Base-by-base conservation (phyloP, 2,888 invertebrate genomes). In the Elysia crispata region DNA sequence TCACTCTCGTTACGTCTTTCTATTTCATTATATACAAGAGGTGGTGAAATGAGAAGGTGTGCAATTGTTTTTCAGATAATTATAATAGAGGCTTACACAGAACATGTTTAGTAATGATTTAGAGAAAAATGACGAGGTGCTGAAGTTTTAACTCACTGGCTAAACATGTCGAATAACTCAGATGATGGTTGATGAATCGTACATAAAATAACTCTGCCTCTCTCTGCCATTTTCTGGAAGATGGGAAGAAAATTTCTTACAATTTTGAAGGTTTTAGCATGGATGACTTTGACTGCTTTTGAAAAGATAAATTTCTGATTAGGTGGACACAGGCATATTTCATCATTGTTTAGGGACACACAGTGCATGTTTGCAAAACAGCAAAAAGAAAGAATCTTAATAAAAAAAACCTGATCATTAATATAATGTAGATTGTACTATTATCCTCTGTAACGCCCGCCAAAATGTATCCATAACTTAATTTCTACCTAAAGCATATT, bases 121-220 rank as follows among this genome's bases (percentile, higher is more conserved):
- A 23, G 23, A n/a, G 23, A 31, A 54, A 41, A 28, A 11, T 23
- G 3, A 30, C n/a, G n/a, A n/a, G n/a, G n/a, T n/a, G n/a, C n/a
- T n/a, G n/a, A n/a, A n/a, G n/a, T n/a, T n/a, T n/a, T n/a, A n/a
- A n/a, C n/a, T n/a, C n/a, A n/a, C n/a, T n/a, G n/a, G n/a, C n/a
- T n/a, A n/a, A n/a, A n/a, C n/a, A n/a, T 0, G 96, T n/a, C n/a
- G n/a, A n/a, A n/a, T n/a, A n/a, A n/a, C n/a, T n/a, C n/a, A n/a
- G n/a, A n/a, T n/a, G n/a, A 94, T 0, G 98, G 98, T 92, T 98
- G 98, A 93, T 98, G 98, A 83, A 98, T 97, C 0, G 98, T 98
- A 88, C 96, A 95, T 31, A 98, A 94, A 77, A 98, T 95, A 0
- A 97, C 97, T 93, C 97, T 97, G 30, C 97, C 97, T 86, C 95